Conservation (phyloP, 2,888 invertebrate genomes). For the Hypomecis punctinalis region DNA sequence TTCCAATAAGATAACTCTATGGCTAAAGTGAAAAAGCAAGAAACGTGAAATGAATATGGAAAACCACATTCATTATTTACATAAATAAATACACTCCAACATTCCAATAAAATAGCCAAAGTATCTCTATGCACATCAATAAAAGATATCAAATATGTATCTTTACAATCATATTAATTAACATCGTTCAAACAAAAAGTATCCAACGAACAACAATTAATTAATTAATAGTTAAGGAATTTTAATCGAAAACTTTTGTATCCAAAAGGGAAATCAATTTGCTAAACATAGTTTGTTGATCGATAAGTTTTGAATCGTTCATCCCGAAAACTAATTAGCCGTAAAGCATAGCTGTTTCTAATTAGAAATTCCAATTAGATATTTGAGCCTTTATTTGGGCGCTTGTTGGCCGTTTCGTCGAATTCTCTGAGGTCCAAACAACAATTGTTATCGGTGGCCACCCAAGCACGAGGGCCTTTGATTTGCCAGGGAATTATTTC, state of each 20-base stretch:
- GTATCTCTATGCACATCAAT: no score
- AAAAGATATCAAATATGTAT: no score
- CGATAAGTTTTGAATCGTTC: constrained; percentile 56
- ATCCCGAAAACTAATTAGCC: constrained; percentile 73
- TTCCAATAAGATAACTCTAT: no score
- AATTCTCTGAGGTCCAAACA: constrained; percentile 73
- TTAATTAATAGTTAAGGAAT: constrained; percentile 10
- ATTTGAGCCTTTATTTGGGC: constrained; percentile 57
- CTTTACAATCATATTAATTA: no score
- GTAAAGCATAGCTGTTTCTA: constrained; percentile 60
- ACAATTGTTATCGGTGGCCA: constrained; percentile 78
- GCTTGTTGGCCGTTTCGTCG: constrained; percentile 35
- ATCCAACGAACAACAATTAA: no score
- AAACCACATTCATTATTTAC: no score
- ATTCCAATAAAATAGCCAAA: no score
- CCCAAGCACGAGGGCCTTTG: constrained; percentile 70
- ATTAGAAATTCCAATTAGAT: constrained; percentile 84
- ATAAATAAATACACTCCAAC: no score
- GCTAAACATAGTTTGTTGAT: constrained; percentile 41
- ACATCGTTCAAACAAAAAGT: no score
- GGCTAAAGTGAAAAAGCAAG: no score
- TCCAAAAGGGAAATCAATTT: constrained; percentile 21
- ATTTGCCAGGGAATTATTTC: constrained; percentile 66
- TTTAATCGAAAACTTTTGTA: constrained; percentile 9
- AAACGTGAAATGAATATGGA: no score